Percentiles rank a stretch among this genome's conserved stretches.
These are phyloP conservation scores for Cottus gobio DNA, from an alignment of 2,113 vertebrate species.

Conservation along the genomic window DNA sequence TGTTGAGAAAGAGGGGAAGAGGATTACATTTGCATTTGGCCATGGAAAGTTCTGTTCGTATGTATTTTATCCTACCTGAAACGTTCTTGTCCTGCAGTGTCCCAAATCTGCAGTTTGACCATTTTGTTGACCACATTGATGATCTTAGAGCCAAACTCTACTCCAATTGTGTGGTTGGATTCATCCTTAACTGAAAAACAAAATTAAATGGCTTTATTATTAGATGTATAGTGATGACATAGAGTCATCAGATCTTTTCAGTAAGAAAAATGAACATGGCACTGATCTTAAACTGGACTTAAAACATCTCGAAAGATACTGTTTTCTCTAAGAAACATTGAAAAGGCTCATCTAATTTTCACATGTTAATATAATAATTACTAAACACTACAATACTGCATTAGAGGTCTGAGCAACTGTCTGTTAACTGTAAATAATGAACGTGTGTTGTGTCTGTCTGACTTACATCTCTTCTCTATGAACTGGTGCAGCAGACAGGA, in stretches of 20 bases:
- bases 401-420: not conserved
- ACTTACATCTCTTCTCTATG: slow-evolving; percentile 96
- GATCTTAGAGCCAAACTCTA: slow-evolving; percentile 95
- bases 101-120: slow-evolving; percentile 96
- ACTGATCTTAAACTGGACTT: not conserved
- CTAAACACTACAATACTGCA: not conserved
- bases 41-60: not conserved
- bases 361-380: not conserved
- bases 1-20: not conserved
- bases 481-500: slow-evolving; percentile 90
- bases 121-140: slow-evolving; percentile 93
- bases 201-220: not conserved
- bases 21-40: not conserved
- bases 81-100: slow-evolving; percentile 93
- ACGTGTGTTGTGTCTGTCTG: not conserved
- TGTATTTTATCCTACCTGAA: slow-evolving; percentile 84
- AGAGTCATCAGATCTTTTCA: not conserved
- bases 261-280: not conserved
- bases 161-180: slow-evolving; percentile 95
- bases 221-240: not conserved
- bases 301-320: not conserved
- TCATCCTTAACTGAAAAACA: slow-evolving; percentile 90
- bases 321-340: not conserved
- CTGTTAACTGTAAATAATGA: not conserved
- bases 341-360: not conserved